Evolutionary conservation across 2,888 invertebrate genomes (phyloP).

Genomic region (Dichetophora obliterata): DNA sequence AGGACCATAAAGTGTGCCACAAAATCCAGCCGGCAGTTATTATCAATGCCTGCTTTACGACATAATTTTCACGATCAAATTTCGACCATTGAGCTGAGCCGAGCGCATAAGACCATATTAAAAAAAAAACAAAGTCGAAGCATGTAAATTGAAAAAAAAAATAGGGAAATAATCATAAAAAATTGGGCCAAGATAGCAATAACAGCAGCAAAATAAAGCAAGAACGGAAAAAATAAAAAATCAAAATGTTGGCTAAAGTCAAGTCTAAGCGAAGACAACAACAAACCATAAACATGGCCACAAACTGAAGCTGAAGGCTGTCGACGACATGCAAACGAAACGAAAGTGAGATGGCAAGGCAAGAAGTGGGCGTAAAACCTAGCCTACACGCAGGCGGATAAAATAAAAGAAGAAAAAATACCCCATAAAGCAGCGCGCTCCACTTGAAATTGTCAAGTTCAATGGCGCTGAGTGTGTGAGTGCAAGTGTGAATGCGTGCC

Average conservation of each 20-base stretch:
- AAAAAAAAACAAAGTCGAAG: not conserved
- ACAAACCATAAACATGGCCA: conserved; percentile 19
- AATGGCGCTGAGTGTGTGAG: conserved; percentile 14
- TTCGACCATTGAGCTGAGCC: not conserved
- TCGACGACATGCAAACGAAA: not conserved
- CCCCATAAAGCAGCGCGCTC: not conserved
- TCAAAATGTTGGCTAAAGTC: not conserved
- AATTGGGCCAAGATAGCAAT: not conserved
- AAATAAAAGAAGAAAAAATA: not conserved
- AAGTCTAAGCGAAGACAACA: not conserved
- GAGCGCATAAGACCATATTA: not conserved
- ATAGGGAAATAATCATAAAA: not conserved
- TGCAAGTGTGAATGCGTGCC: not conserved
- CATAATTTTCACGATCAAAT: too few relatives aligned
- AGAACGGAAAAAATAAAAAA: conserved; percentile 4
- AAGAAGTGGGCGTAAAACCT: not conserved
- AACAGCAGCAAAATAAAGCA: not conserved
- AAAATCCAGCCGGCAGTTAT: too few relatives aligned
- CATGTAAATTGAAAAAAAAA: not conserved
- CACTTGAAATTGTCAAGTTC: conserved; percentile 24
- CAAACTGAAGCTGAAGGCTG: not conserved
- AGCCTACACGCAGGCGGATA: conserved; percentile 27
- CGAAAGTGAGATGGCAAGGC: not conserved
- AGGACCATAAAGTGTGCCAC: too few relatives aligned
- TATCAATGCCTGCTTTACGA: too few relatives aligned